phyloP scores from a whole-genome alignment of 2,113 vertebrate species.

The Kobus ellipsiprymnus region DNA sequence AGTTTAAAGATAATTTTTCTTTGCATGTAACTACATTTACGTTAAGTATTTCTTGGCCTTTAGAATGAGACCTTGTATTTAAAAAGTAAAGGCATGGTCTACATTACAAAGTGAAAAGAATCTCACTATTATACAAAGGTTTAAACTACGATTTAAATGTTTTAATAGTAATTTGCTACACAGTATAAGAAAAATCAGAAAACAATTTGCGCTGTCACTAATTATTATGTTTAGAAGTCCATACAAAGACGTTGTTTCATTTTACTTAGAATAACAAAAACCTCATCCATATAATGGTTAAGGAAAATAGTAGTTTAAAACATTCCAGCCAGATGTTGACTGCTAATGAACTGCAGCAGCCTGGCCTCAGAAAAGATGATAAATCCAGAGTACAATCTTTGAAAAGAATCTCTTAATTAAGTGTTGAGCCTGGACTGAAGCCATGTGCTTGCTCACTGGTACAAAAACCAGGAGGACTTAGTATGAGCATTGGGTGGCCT shows the following conservation, averaged over 20 bases:
- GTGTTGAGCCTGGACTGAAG: slow-evolving; percentile 56
- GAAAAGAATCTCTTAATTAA: slow-evolving; percentile 71
- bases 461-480: slow-evolving; percentile 26
- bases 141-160: slow-evolving; percentile 63
- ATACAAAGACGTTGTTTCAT: slow-evolving; percentile 70
- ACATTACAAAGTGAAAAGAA: slow-evolving; percentile 49
- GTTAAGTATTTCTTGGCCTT: slow-evolving; percentile 23
- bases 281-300: slow-evolving; percentile 74
- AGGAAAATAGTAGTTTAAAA: slow-evolving; percentile 74
- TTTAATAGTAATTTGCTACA: slow-evolving; percentile 72
- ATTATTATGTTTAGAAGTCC: slow-evolving; percentile 73
- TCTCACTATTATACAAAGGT: slow-evolving; percentile 63
- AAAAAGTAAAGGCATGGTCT: slow-evolving; percentile 52
- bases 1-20: neutral
- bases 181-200: slow-evolving; percentile 73
- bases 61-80: slow-evolving; percentile 41
- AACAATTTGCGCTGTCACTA: slow-evolving; percentile 64
- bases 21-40: neutral
- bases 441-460: slow-evolving; percentile 59
- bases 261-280: slow-evolving; percentile 67
- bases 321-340: slow-evolving; percentile 76
- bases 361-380: slow-evolving; percentile 64
- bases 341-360: slow-evolving; percentile 77
- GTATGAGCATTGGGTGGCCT: slow-evolving; percentile 17
- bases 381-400: slow-evolving; percentile 68